Percentiles rank a stretch among this genome's conserved stretches.
phyloP scores from a whole-genome alignment of 2,888 invertebrate species.

The Halictus ligatus region DNA sequence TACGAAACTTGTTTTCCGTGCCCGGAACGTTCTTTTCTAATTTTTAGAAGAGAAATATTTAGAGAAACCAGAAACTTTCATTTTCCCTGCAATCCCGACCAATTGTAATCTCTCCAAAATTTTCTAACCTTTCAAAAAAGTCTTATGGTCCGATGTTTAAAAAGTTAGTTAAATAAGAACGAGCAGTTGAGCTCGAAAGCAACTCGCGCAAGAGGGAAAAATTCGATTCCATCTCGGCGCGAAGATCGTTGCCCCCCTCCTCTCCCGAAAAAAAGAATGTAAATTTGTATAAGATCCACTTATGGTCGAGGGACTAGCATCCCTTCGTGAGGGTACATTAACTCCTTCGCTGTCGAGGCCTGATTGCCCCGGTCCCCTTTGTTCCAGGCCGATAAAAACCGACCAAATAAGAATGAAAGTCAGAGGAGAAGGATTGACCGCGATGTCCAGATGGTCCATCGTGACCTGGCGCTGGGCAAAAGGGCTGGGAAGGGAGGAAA shows the following conservation, averaged over 20 bases:
- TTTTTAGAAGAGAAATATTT: no score
- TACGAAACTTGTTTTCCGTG: no score
- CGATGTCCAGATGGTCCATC: slow-evolving; percentile 62
- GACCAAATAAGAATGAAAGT: slow-evolving; percentile 16
- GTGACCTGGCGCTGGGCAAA: slow-evolving; percentile 15
- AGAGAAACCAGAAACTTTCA: no score
- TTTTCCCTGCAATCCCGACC: no score
- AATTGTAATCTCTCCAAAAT: no score
- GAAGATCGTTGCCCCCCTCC: no score
- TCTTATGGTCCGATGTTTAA: no score
- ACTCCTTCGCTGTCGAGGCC: background rate
- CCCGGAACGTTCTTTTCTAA: no score
- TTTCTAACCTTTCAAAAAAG: no score
- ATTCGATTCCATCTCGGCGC: background rate
- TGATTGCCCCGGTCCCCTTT: slow-evolving; percentile 5
- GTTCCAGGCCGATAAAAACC: background rate
- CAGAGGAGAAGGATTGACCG: slow-evolving; percentile 36
- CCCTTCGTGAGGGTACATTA: background rate
- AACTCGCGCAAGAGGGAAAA: background rate
- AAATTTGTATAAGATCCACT: background rate
- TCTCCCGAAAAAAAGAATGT: background rate
- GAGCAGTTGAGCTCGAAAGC: background rate
- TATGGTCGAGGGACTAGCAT: background rate
- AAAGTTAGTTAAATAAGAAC: no score
- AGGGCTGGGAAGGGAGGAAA: slow-evolving; percentile 41